Conservation (phyloP, 2,888 invertebrate species). For the Aromia moschata region DNA sequence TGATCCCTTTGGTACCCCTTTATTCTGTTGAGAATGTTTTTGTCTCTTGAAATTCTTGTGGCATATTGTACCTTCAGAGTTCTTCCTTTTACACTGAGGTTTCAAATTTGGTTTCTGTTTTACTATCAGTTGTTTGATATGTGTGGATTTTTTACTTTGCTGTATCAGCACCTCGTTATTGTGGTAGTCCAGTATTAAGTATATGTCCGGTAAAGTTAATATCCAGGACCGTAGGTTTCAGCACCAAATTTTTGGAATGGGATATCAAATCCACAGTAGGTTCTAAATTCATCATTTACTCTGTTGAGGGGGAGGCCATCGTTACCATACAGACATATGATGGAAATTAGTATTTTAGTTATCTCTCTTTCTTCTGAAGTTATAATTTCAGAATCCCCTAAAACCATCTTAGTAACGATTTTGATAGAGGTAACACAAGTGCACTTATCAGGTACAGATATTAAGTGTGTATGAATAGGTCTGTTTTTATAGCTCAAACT, state of each 20-base stretch:
- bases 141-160: constrained; percentile 47
- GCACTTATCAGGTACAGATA: not conserved
- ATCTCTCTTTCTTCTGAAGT: constrained; percentile 40
- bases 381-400: constrained; percentile 22
- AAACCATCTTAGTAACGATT: constrained; percentile 24
- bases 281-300: constrained; percentile 46
- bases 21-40: constrained; percentile 30
- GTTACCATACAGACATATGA: constrained; percentile 46
- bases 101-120: constrained; percentile 42
- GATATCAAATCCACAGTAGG: constrained; percentile 45
- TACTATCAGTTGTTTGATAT: constrained; percentile 47
- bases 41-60: constrained; percentile 14
- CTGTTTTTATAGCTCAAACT: too few relatives aligned
- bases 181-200: constrained; percentile 43
- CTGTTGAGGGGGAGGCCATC: constrained; percentile 46
- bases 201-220: constrained; percentile 48
- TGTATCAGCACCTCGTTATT: constrained; percentile 48
- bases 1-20: constrained; percentile 41
- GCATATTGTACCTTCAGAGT: not conserved
- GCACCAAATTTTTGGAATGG: constrained; percentile 50
- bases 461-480: too few relatives aligned
- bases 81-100: constrained; percentile 25
- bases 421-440: not conserved
- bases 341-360: constrained; percentile 43
- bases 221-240: constrained; percentile 46